Conservation (phyloP, 2,797 vertebrate species). For the Carcharodon carcharias region DNA sequence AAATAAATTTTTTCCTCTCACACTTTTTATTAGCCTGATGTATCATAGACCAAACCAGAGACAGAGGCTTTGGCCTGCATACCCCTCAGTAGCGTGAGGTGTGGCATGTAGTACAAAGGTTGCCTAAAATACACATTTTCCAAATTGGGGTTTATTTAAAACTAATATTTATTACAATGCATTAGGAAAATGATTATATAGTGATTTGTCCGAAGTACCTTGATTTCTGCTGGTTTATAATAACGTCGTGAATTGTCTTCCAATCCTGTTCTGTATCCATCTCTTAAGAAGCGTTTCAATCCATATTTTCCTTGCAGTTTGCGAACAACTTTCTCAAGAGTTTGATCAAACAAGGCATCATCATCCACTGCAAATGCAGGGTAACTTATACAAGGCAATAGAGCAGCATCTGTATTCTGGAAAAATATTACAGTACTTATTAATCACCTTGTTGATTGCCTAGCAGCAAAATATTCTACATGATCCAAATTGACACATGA, state of each 20-base stretch:
- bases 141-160: neutral
- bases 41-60: neutral
- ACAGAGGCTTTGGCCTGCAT: neutral
- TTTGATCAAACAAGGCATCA: slow-evolving; percentile 82
- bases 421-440: neutral
- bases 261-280: slow-evolving; percentile 83
- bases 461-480: neutral
- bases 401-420: slow-evolving; percentile 90
- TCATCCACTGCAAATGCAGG: slow-evolving; percentile 96
- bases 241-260: slow-evolving; percentile 81
- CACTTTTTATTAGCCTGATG: neutral
- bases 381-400: slow-evolving; percentile 91
- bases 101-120: neutral
- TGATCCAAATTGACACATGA: neutral
- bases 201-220: slow-evolving; percentile 59
- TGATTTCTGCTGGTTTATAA: slow-evolving; percentile 95
- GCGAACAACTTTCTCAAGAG: slow-evolving; percentile 85
- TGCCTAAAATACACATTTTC: no score
- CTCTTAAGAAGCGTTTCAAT: slow-evolving; percentile 88
- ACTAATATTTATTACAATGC: neutral
- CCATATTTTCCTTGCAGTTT: slow-evolving; percentile 88
- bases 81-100: neutral
- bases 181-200: neutral
- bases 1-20: neutral
- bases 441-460: neutral